Percentiles rank a stretch among this genome's conserved stretches.
These are phyloP conservation scores for Columba janthina DNA, from an alignment of 2,113 vertebrate genomes.

Conservation along the genomic window DNA sequence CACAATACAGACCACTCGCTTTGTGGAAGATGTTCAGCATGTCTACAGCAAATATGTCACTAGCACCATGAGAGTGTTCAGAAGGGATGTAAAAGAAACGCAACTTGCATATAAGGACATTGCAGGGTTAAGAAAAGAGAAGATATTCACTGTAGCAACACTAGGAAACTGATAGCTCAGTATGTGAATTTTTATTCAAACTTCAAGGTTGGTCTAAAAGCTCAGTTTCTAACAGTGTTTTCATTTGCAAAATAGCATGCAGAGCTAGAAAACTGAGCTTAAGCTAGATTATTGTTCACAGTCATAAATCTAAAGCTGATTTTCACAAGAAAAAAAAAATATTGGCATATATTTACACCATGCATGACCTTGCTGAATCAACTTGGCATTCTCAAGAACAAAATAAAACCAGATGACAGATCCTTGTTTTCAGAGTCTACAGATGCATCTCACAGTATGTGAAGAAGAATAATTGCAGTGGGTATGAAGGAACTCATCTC, in stretches of 20 bases:
- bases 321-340: slow-evolving; percentile 43
- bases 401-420: slow-evolving; percentile 49
- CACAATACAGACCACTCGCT: neutral
- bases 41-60: neutral
- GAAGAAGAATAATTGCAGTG: neutral
- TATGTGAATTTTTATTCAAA: neutral
- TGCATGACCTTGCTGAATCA: slow-evolving; percentile 46
- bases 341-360: slow-evolving; percentile 39
- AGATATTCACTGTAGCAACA: neutral
- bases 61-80: neutral
- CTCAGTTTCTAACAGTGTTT: neutral
- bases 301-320: slow-evolving; percentile 53
- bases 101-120: neutral
- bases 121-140: neutral
- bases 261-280: slow-evolving; percentile 36
- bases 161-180: neutral
- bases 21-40: neutral
- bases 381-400: slow-evolving; percentile 30
- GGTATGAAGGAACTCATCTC: neutral
- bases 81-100: neutral
- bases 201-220: slow-evolving; percentile 30
- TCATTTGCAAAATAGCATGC: slow-evolving; percentile 36
- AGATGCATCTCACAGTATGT: neutral
- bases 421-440: slow-evolving; percentile 12
- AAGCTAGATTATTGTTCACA: slow-evolving; percentile 13